A percentile compares a stretch with the other conserved stretches of the same genome.
Conservation (phyloP, 2,888 invertebrate genomes). For the Drosophila lutescens region DNA sequence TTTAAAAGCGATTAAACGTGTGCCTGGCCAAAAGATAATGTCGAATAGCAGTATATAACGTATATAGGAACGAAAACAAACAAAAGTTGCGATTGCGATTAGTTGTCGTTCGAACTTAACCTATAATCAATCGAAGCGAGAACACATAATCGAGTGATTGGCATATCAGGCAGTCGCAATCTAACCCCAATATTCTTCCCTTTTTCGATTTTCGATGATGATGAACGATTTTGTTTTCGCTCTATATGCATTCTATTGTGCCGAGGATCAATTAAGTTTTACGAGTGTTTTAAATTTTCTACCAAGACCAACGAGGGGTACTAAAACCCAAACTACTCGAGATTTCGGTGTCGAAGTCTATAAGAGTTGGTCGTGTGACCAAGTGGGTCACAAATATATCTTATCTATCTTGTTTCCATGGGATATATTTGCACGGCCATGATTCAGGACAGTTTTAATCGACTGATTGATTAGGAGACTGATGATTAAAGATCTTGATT, state of each 20-base stretch:
- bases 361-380: slow-evolving; percentile 18
- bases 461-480: slow-evolving; percentile 1
- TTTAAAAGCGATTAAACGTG: slow-evolving; percentile 66
- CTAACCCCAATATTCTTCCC: slow-evolving; percentile 11
- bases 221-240: slow-evolving; percentile 34
- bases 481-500: slow-evolving; percentile 2
- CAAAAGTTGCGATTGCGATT: slow-evolving; percentile 53
- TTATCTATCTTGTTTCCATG: slow-evolving; percentile 44
- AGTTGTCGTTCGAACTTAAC: slow-evolving; percentile 27
- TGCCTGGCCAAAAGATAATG: slow-evolving; percentile 50
- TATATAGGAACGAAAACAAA: slow-evolving; percentile 18
- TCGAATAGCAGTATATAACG: neutral
- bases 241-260: slow-evolving; percentile 9
- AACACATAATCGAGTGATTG: slow-evolving; percentile 66
- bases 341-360: slow-evolving; percentile 14
- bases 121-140: slow-evolving; percentile 35
- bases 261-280: slow-evolving; percentile 54
- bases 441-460: slow-evolving; percentile 8
- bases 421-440: slow-evolving; percentile 8
- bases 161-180: slow-evolving; percentile 35
- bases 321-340: slow-evolving; percentile 16
- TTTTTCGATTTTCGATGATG: slow-evolving; percentile 3
- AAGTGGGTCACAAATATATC: slow-evolving; percentile 29
- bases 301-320: neutral
- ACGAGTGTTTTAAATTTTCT: slow-evolving; percentile 35